Evolutionary conservation across 2,888 invertebrate species (phyloP), one percentile per base, ranked within the genome.

Genomic region (Drosophila affinis): DNA sequence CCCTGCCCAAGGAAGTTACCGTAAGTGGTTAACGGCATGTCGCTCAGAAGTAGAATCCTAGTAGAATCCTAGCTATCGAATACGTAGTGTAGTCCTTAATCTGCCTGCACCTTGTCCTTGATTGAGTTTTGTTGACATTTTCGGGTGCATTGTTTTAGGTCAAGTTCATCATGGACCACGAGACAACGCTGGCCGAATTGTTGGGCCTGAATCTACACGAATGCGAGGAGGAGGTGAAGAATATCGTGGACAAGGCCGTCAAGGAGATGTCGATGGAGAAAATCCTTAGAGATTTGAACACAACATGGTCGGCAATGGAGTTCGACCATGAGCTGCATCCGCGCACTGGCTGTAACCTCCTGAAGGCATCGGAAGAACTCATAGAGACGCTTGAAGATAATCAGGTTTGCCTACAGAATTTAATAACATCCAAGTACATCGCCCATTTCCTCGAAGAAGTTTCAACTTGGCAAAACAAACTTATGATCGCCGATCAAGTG

Each of bases 211-310:
- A 98, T 92, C 94, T 99, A 10, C 99, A 99, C 91, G 97, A 98
- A 92, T 98, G 97, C 92, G 99, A 99, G 92, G 99, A 99, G 91
- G 98, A 99, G 92, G 98, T 98, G 0, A 97, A 98, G 90, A 98
- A 97, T 91, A 98, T 99, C 85, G 99, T 99, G 9, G 99, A 99
- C 91, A 98, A 98, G 93, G 98, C 99, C 0, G 98, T 98, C 0
- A 99, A 99, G 93, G 99, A 99, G 93, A 98, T 98, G 97, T 97
- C 98, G 3, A 99, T 99, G 98, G 99, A 99, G 92, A 98, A 98
- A 91, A 96, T 96, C 62, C 93, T 99, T 56, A 95, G 97, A 78
- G 98, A 99, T 88, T 92, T 99, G 65, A 95, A 98, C 88, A 94
- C 95, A 5, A 98, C 98, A 0, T 99, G 99, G 92, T 96, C 97